Base-by-base conservation (phyloP, 2,888 invertebrate species). In the Campoplex capitator region DNA sequence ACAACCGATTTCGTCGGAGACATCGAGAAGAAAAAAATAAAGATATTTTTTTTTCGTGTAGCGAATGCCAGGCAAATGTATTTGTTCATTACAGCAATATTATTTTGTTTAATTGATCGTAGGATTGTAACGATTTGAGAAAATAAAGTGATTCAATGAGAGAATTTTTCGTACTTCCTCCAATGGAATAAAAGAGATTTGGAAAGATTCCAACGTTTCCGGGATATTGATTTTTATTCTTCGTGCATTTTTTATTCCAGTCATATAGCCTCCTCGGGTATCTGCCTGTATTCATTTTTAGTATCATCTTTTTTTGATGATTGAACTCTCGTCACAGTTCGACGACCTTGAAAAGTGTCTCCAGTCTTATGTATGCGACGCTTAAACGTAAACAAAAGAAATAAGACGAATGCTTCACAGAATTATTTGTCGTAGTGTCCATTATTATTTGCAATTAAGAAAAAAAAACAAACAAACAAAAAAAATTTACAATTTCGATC, bases 41-140 rank as follows among this genome's bases (percentile, higher is more conserved):
- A 51, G 16, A 62, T 32, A 28, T 32, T 48, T 71, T 16, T 16
- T 18, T 32, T 16, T 23, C 23, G 32, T 23, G 18, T 51, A 48
- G 51, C 42, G 67, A 68, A 68, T 68, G 67, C 48, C 71, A 48
- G 48, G 48, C 48, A 32, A 71, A 71, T 71, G 48, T 71, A 32
- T 32, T 28, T 32, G 32, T 48, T 48, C 8, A 51, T 71, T 32
- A n/a, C 11, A 2, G 16, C 48, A 38, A 38, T 48, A 18, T 16
- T 48, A 8, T 71, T 48, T 51, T 3, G 0, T 28, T 32, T 3
- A 16, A 62, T 62, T 16, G 0, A 32, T 2, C 32, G 32, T 6
- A 16, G 16, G 32, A 62, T 16, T 42, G 16, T 4, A n/a, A 32
- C 9, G 6, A 13, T 62, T 62, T 62, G 62, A 62, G 32, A 32